Base-by-base conservation (phyloP, 2,888 invertebrate genomes). In the Nomada ferruginata region DNA sequence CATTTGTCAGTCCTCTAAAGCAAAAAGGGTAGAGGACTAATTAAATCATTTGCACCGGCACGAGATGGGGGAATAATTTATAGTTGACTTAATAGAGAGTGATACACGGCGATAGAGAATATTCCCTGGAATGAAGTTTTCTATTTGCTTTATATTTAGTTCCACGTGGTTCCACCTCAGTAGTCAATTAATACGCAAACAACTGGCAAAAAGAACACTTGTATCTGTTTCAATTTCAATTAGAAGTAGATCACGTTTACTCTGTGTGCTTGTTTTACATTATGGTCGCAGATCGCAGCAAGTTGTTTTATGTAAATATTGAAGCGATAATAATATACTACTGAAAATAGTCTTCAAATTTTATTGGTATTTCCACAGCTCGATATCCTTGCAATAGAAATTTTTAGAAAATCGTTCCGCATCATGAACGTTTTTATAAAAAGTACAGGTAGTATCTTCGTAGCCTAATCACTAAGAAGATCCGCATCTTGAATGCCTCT, bases 331-430 rank as follows among this genome's bases (percentile, higher is more conserved):
- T 70, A 20, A 79, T 9, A 47, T 2, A 47, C 10, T 15, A 11
- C 15, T 29, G n/a, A 29, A 47, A 61, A 47, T 2, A 47, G 23
- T 44, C 15, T 47, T 29, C 59, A 50, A 71, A 60, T 65, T 79
- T 71, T 26, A 59, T 55, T 7, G 18, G 11, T 36, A 60, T 76
- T 13, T 77, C 66, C 60, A n/a, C 29, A 18, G 11, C 23, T 60
- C 70, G 57, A 52, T 42, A 55, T 57, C 18, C 57, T 10, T n/a
- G 36, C 11, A 2, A 23, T 79, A 79, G 80, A 79, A 79, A 79
- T 71, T 65, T 65, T 44, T 71, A 71, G 71, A 71, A 78, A 79
- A 79, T 55, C 47, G 79, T 71, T 66, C 71, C 70, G 79, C 70
- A 42, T 60, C 23, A 10, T 11, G 47, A 20, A 42, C 36, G 36